phyloP scores from a whole-genome alignment of 2,113 vertebrate genomes.

The Herpetotheres cachinnans region DNA sequence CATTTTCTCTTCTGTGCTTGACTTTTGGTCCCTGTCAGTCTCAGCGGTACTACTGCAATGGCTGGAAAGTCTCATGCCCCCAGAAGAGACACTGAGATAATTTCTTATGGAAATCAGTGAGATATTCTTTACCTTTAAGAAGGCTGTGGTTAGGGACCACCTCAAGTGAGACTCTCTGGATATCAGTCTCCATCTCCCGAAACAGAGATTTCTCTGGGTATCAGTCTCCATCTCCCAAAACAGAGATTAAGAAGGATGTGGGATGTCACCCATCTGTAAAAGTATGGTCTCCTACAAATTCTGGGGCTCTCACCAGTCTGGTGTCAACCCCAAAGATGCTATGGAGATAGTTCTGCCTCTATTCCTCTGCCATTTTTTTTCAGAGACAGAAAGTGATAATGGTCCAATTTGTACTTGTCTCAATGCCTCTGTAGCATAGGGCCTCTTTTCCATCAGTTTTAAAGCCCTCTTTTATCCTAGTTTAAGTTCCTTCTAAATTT shows the following conservation, averaged over 20 bases:
- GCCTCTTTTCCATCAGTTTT: background rate
- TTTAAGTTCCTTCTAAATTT: background rate
- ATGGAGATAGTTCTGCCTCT: background rate
- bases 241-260: background rate
- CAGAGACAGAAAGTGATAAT: background rate
- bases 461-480: background rate
- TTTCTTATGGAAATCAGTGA: background rate
- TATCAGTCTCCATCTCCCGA: background rate
- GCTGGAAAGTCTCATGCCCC: background rate
- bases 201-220: background rate
- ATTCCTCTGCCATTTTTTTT: background rate
- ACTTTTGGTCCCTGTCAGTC: background rate
- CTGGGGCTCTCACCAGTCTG: background rate
- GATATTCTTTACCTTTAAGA: background rate
- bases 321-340: background rate
- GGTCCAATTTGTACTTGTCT: background rate
- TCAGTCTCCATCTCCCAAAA: background rate
- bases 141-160: background rate
- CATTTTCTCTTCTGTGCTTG: background rate
- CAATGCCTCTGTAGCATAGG: background rate
- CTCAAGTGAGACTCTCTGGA: background rate
- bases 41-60: background rate
- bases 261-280: background rate
- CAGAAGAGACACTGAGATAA: background rate
- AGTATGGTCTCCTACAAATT: background rate